A percentile compares a stretch with the other conserved stretches of the same genome.
phyloP scores from a whole-genome alignment of 2,113 vertebrate species.

The Strix aluco region DNA sequence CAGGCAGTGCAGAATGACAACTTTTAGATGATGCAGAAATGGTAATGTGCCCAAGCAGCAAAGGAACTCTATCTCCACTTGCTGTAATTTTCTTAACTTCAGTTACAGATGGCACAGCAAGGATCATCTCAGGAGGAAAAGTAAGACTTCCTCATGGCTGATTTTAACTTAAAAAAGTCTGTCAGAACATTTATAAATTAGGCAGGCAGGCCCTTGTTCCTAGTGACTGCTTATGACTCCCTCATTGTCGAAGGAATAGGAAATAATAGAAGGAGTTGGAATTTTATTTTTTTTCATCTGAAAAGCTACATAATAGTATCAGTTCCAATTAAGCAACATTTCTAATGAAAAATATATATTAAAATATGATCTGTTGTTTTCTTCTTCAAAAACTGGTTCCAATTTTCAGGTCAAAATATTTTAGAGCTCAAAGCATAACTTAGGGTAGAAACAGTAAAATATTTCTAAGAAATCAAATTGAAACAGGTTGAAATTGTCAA shows the following conservation, averaged over 20 bases:
- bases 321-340: background rate
- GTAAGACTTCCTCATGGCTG: background rate
- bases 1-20: conserved; percentile 41
- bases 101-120: conserved; percentile 44
- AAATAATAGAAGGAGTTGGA: background rate
- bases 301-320: background rate
- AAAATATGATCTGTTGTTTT: background rate
- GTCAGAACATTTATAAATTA: background rate
- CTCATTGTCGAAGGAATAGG: background rate
- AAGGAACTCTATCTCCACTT: conserved; percentile 6
- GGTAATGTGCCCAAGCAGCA: background rate
- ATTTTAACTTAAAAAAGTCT: background rate
- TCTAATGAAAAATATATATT: background rate
- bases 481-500: background rate
- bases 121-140: conserved; percentile 22
- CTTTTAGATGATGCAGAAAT: conserved; percentile 32
- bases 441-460: background rate
- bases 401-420: background rate
- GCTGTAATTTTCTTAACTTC: conserved; percentile 18
- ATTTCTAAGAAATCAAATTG: background rate
- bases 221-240: background rate
- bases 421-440: background rate
- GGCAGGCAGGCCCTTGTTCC: background rate
- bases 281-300: background rate
- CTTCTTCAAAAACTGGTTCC: background rate